Evolutionary conservation across 2,797 vertebrate genomes (phyloP).

Genomic region (Oreochromis grahami): DNA sequence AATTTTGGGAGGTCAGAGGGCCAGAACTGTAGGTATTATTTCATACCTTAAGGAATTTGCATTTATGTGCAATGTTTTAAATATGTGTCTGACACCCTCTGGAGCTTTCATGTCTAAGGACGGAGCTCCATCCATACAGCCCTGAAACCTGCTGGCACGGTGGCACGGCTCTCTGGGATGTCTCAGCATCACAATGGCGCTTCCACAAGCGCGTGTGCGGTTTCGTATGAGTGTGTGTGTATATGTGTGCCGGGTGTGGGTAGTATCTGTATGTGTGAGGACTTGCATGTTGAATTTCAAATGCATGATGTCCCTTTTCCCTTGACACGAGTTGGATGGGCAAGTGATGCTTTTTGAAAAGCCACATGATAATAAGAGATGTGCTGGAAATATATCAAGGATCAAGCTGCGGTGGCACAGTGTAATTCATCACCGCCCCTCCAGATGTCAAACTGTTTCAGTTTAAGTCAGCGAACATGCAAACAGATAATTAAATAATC

Average conservation of each 20-base stretch:
- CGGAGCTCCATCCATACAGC: slow-evolving; percentile 48
- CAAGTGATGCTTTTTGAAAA: slow-evolving; percentile 45
- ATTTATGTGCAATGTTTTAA: slow-evolving; percentile 69
- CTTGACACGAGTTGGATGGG: slow-evolving; percentile 45
- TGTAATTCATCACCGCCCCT: slow-evolving; percentile 42
- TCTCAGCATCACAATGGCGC: slow-evolving; percentile 14
- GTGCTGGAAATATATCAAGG: slow-evolving; percentile 57
- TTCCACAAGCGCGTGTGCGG: slow-evolving; percentile 31
- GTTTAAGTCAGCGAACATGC: slow-evolving; percentile 15
- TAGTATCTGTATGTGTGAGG: slow-evolving; percentile 5
- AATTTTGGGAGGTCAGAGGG: slow-evolving; percentile 43
- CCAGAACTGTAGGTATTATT: slow-evolving; percentile 33
- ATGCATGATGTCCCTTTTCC: slow-evolving; percentile 38
- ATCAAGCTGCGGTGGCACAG: slow-evolving; percentile 34
- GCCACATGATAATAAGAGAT: slow-evolving; percentile 52
- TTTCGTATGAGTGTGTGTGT: not conserved
- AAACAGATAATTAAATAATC: slow-evolving; percentile 11
- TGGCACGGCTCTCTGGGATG: slow-evolving; percentile 36
- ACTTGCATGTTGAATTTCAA: slow-evolving; percentile 45
- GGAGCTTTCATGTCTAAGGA: slow-evolving; percentile 46
- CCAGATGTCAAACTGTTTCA: slow-evolving; percentile 34
- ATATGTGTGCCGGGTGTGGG: not conserved
- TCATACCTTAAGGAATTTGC: slow-evolving; percentile 32
- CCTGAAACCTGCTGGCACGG: slow-evolving; percentile 45
- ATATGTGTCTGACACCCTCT: slow-evolving; percentile 63